Evolutionary conservation across 1,140 invertebrate species (phyloP).

Genomic region (Bursaphelenchus mucronatus): DNA sequence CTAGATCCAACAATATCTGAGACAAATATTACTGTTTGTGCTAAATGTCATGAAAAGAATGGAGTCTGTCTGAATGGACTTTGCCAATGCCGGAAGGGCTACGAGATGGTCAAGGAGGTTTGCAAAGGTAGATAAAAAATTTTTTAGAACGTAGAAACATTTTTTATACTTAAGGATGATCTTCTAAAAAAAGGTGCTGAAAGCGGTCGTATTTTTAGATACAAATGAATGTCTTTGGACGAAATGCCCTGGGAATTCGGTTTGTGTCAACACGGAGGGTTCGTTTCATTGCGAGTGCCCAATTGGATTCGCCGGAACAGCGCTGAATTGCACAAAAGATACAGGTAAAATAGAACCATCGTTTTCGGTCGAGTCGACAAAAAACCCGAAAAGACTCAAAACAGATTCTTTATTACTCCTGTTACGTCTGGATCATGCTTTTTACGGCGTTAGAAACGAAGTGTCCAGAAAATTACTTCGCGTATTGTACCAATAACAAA

Average conservation of each 20-base stretch:
- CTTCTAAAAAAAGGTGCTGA: no score
- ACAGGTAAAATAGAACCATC: conserved; percentile 16
- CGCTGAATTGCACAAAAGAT: conserved; percentile 42
- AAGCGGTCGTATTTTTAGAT: conserved; percentile 25
- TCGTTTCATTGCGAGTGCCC: conserved; percentile 42
- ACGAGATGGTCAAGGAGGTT: conserved; percentile 21
- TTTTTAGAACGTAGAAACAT: no score
- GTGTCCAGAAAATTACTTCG: no score
- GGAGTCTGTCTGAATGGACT: conserved; percentile 28
- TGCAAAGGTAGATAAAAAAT: conserved; percentile 27
- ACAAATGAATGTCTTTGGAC: conserved; percentile 39
- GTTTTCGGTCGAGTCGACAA: no score
- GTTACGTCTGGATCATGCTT: background rate
- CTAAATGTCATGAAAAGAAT: conserved; percentile 10
- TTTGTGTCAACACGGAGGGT: conserved; percentile 30
- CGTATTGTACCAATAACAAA: no score
- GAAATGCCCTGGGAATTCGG: conserved; percentile 30
- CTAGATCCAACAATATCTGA: conserved; percentile 15
- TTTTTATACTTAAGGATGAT: no score
- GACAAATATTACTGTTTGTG: conserved; percentile 6
- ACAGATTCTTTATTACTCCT: background rate
- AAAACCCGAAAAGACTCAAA: background rate
- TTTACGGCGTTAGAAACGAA: no score
- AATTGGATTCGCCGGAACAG: conserved; percentile 38
- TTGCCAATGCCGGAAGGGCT: conserved; percentile 34